phyloP scores from a whole-genome alignment of 2,888 invertebrate genomes.

The Myathropa florea region DNA sequence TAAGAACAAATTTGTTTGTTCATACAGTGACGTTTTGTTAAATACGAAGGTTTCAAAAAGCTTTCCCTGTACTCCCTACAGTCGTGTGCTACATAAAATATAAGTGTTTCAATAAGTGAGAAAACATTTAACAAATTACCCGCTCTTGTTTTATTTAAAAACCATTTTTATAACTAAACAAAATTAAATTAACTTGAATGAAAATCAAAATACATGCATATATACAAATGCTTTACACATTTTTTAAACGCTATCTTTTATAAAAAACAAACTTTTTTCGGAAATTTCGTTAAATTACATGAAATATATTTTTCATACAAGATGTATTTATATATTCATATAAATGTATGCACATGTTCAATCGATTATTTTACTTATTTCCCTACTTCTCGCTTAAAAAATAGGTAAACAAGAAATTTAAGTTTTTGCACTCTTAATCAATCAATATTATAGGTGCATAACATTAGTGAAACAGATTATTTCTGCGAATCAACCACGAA shows the following conservation, averaged over 20 bases:
- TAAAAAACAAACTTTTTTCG: background rate
- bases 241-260: too few relatives aligned
- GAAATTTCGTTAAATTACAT: background rate
- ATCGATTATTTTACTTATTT: background rate
- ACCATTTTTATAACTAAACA: too few relatives aligned
- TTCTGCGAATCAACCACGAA: background rate
- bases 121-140: too few relatives aligned
- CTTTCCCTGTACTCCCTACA: background rate
- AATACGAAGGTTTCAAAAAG: background rate
- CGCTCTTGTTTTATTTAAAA: too few relatives aligned
- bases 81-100: background rate
- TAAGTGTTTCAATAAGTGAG: too few relatives aligned
- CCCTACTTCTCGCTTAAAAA: background rate
- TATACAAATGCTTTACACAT: too few relatives aligned
- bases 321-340: background rate
- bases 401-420: background rate
- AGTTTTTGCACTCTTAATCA: background rate
- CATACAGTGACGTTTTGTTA: background rate
- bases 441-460: background rate
- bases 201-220: too few relatives aligned
- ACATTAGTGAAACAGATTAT: background rate
- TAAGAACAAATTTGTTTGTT: background rate
- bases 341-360: background rate
- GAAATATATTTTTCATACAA: background rate
- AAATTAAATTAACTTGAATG: too few relatives aligned